These are phyloP conservation scores for Rosalia funebris DNA, from an alignment of 2,888 invertebrate species.

Conservation along the genomic window DNA sequence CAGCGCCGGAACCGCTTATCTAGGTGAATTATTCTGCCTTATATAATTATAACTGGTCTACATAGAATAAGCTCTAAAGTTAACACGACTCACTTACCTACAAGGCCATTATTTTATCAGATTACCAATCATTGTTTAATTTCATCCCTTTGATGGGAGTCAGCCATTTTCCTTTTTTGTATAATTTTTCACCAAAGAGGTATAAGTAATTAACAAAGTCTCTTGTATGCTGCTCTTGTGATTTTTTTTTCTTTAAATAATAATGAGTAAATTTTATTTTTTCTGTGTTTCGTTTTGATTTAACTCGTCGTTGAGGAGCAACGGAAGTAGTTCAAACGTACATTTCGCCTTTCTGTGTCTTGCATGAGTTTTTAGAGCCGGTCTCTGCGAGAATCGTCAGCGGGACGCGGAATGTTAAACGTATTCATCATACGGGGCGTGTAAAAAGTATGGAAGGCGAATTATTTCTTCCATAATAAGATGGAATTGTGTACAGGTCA, in stretches of 20 bases:
- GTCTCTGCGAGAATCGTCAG: no score
- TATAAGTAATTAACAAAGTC: slow-evolving; percentile 1
- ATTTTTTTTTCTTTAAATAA: not conserved
- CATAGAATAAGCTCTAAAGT: slow-evolving; percentile 1
- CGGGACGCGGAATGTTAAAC: no score
- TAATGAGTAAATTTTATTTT: slow-evolving; percentile 14
- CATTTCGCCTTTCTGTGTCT: no score
- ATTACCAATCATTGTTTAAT: not conserved
- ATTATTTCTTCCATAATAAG: no score
- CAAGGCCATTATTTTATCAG: not conserved
- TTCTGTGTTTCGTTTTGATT: slow-evolving; percentile 10
- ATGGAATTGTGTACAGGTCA: no score
- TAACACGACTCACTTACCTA: not conserved
- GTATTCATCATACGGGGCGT: no score
- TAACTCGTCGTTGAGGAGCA: not conserved
- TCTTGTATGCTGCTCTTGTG: slow-evolving; percentile 3
- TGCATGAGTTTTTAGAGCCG: no score
- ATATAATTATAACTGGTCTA: slow-evolving; percentile 25
- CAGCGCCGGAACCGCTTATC: slow-evolving; percentile 31
- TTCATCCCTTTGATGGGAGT: not conserved
- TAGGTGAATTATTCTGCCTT: slow-evolving; percentile 43
- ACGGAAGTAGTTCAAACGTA: no score
- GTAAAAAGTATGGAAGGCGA: no score
- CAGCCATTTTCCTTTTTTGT: not conserved
- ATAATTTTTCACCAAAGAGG: slow-evolving; percentile 15